phyloP scores from a whole-genome alignment of 2,797 vertebrate species.

The Staurois parvus region DNA sequence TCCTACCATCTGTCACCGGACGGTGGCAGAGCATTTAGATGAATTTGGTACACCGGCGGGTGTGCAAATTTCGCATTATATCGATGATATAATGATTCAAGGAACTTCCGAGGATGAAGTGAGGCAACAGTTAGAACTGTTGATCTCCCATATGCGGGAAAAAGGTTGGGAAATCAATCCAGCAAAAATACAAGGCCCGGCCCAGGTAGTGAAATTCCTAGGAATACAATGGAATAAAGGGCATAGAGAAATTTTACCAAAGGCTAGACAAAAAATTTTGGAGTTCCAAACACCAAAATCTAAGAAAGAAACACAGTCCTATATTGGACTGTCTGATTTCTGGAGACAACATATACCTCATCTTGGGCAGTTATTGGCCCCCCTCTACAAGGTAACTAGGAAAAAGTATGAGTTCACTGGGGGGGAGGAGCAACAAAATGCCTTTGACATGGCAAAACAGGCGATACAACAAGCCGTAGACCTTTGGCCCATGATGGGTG shows the following conservation, averaged over 20 bases:
- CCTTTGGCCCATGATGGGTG: slow-evolving; percentile 8
- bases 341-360: slow-evolving; percentile 13
- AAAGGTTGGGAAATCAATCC: slow-evolving; percentile 1
- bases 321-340: neutral
- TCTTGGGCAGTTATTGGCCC: neutral
- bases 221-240: neutral
- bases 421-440: slow-evolving; percentile 14
- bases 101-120: no score
- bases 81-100: slow-evolving; percentile 22
- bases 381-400: neutral
- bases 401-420: neutral
- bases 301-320: neutral
- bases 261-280: neutral
- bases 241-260: no score
- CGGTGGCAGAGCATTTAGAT: neutral
- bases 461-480: neutral
- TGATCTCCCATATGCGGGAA: neutral
- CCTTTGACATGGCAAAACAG: neutral
- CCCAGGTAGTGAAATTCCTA: neutral
- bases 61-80: neutral
- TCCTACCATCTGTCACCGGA: neutral
- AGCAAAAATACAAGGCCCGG: neutral
- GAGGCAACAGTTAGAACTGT: neutral
- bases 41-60: neutral
- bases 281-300: neutral